Evolutionary conservation across 1,140 invertebrate genomes (phyloP), one percentile per base, ranked within the genome.

Genomic region (Lamellibrachia luymesi): DNA sequence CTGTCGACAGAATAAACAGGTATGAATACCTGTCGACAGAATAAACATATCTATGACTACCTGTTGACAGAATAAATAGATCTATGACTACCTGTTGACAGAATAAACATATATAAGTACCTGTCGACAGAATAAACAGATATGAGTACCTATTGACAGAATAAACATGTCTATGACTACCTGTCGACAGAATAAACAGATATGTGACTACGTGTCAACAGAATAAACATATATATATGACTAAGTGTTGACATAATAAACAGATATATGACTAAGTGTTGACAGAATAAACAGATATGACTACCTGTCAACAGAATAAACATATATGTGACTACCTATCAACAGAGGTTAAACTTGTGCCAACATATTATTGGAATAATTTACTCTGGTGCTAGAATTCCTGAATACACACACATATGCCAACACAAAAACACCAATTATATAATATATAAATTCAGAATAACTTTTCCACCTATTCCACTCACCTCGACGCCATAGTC

Each of bases 401-500:
- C 38, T n/a, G n/a, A 90, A 90, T 90, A n/a, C 17, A 90, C 17
- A 22, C n/a, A 22, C 80, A 90, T 22, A 90, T 90, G 80, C 80
- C 80, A n/a, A 90, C 80, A 22, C 17, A 17, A 90, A 90, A 17
- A 90, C 17, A n/a, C 80, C 17, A 90, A 90, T 22, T 90, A 90
- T 38, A 90, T 22, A 90, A 8, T 8, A 50, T 8, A 50, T 38
- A 90, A 27, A 90, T 25, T 90, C 49, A 90, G 8, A 90, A 90
- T n/a, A 90, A 17, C 38, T 38, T 38, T 38, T 38, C 38, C 38
- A 38, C 38, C 38, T 38, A 90, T 90, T 6, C 22, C 25, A 10
- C 91, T 92, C 93, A 97, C 96, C 96, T 97, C 97, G 89, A 97
- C 95, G 64, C 97, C 97, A 95, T 96, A 97, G 8, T 96, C 95